Percentiles rank a stretch among this genome's conserved stretches.
These are phyloP conservation scores for Nematopogon swammerdamellus DNA, from an alignment of 2,888 invertebrate species.

Conservation along the genomic window DNA sequence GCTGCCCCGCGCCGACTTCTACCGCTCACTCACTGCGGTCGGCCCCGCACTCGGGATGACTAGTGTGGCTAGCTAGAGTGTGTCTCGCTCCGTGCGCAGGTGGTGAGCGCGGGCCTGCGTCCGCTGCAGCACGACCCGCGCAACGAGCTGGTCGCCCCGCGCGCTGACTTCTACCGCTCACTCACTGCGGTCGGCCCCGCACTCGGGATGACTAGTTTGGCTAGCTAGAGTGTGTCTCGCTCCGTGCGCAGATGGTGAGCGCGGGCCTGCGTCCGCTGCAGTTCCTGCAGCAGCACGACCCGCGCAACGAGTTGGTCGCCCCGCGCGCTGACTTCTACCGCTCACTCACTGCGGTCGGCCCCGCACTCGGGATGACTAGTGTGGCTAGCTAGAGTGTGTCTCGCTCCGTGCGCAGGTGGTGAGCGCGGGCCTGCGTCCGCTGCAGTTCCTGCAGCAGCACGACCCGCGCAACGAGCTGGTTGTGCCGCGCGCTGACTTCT, in stretches of 20 bases:
- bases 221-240: slow-evolving; percentile 10
- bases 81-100: no score
- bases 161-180: slow-evolving; percentile 68
- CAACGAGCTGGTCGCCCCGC: slow-evolving; percentile 61
- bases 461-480: slow-evolving; percentile 62
- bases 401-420: slow-evolving; percentile 59
- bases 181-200: slow-evolving; percentile 24
- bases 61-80: not conserved
- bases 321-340: slow-evolving; percentile 67
- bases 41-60: no score
- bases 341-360: slow-evolving; percentile 62
- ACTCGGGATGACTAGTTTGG: not conserved
- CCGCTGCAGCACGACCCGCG: slow-evolving; percentile 15
- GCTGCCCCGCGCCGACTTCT: slow-evolving; percentile 66
- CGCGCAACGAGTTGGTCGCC: slow-evolving; percentile 58
- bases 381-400: not conserved
- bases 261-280: slow-evolving; percentile 61
- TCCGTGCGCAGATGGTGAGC: slow-evolving; percentile 64
- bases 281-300: slow-evolving; percentile 49
- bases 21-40: slow-evolving; percentile 58
- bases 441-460: slow-evolving; percentile 64
- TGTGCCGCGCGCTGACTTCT: slow-evolving; percentile 65
- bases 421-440: slow-evolving; percentile 62
- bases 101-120: slow-evolving; percentile 63
- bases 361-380: slow-evolving; percentile 52